Evolutionary conservation across 2,797 vertebrate genomes (phyloP), one percentile per base, ranked within the genome.

Genomic region (Gambusia yucatana): DNA sequence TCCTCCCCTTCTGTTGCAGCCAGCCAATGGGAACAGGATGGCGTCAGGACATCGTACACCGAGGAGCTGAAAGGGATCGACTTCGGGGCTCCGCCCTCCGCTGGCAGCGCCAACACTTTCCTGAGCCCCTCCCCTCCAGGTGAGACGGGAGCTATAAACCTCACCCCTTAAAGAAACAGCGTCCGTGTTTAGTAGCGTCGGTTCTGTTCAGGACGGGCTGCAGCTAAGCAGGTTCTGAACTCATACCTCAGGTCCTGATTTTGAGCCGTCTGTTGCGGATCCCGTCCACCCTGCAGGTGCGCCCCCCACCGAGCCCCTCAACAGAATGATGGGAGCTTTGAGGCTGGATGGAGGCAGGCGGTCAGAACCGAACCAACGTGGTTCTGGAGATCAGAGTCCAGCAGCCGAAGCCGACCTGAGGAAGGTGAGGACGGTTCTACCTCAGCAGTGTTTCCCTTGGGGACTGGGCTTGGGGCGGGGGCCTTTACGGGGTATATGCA

Each of bases 31-130:
- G 70, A 80, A 63, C 73, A 77, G 39, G 43, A 82, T 72, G 33
- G 75, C 1, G 82, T 79, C 44, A 87, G 75, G 72, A 86, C 79
- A 52, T 96, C 95, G 0, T 96, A 96, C 84, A 81, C 89, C 0
- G 94, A 95, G 78, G 95, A 96, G 59, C 92, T 96, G 50, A 79
- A 90, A 75, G 94, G 94, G 17, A 95, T 96, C 7, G 88, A 92
- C 36, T 96, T 96, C 82, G 90, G 86, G 6, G 74, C 79, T 10
- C 76, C 87, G 13, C 36, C 78, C 78, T 33, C 80, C 7, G 74
- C 80, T 9, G 57, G 67, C 73, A 65, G 48, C 61, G 70, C 44
- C 77, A 83, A 80, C 79, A 81, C 84, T 0, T 85, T 92, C 88
- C 13, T 93, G 52, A 82, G 71, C 87, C 55, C 72, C 55, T 52